phyloP scores from a whole-genome alignment of 2,797 vertebrate genomes.

The Enteromius viviparus region DNA sequence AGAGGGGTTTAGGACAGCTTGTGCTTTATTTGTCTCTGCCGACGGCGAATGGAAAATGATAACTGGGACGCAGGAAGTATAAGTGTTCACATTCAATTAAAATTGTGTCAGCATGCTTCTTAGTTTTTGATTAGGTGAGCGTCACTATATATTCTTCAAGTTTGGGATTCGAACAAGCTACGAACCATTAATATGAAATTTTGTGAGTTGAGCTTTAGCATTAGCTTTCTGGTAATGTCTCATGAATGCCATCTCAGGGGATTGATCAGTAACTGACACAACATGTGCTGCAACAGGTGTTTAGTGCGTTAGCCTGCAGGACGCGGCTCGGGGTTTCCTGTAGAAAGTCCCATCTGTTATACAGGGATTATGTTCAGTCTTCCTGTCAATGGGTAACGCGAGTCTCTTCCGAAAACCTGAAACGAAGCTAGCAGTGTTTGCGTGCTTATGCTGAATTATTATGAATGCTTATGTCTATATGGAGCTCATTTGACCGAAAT shows the following conservation, averaged over 20 bases:
- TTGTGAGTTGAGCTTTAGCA: background rate
- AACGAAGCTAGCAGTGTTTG: background rate
- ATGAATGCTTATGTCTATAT: background rate
- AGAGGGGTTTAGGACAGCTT: background rate
- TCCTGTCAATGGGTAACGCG: conserved; percentile 22
- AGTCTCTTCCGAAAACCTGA: conserved; percentile 7
- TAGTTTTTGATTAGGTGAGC: background rate
- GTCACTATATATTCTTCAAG: background rate
- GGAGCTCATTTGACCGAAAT: background rate
- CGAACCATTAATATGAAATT: background rate
- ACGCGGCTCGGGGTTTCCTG: conserved; percentile 27
- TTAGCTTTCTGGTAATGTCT: background rate
- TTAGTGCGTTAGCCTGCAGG: conserved; percentile 10
- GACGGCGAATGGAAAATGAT: background rate
- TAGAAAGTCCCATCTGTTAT: conserved; percentile 32
- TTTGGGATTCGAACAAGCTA: background rate
- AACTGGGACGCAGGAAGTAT: background rate
- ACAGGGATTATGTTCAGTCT: conserved; percentile 28
- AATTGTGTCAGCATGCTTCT: background rate
- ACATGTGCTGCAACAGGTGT: conserved; percentile 48
- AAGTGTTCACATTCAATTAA: background rate
- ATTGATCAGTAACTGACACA: conserved; percentile 27
- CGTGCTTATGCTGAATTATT: background rate
- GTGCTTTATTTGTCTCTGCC: background rate
- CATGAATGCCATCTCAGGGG: background rate